These are phyloP conservation scores for Stomatorhinus ivindoensis DNA, from an alignment of 2,113 vertebrate species.

Conservation along the genomic window DNA sequence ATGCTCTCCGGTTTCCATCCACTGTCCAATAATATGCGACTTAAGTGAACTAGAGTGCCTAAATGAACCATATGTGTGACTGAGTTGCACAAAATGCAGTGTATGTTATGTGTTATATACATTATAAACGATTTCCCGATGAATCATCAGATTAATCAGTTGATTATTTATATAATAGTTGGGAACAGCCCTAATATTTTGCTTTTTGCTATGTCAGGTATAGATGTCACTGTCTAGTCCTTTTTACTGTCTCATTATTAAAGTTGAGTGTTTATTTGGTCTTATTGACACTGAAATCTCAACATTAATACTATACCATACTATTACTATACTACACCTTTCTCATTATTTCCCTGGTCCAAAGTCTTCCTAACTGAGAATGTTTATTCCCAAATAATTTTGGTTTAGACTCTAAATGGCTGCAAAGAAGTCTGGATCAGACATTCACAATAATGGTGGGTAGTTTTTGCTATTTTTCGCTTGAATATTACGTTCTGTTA, in stretches of 20 bases:
- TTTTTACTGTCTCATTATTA: background rate
- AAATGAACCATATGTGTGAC: background rate
- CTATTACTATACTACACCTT: background rate
- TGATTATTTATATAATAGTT: background rate
- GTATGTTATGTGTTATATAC: background rate
- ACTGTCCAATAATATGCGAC: too few species aligned
- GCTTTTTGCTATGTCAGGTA: background rate
- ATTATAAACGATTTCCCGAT: background rate
- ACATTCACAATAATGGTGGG: slow-evolving; percentile 83
- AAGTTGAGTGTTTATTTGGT: background rate
- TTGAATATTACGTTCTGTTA: background rate
- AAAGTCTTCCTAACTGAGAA: background rate
- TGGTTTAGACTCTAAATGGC: slow-evolving; percentile 92
- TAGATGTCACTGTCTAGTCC: background rate
- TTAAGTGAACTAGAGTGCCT: background rate
- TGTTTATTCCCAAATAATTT: slow-evolving; percentile 10
- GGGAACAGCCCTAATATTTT: background rate
- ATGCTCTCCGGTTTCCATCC: too few species aligned
- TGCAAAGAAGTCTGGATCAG: slow-evolving; percentile 89
- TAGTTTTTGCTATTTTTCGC: slow-evolving; percentile 9
- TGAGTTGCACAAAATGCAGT: background rate
- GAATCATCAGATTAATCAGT: background rate
- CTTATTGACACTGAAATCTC: background rate
- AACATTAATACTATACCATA: background rate
- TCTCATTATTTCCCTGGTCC: background rate